These are phyloP conservation scores for Zygaena filipendulae DNA, from an alignment of 2,888 invertebrate genomes.

Conservation along the genomic window DNA sequence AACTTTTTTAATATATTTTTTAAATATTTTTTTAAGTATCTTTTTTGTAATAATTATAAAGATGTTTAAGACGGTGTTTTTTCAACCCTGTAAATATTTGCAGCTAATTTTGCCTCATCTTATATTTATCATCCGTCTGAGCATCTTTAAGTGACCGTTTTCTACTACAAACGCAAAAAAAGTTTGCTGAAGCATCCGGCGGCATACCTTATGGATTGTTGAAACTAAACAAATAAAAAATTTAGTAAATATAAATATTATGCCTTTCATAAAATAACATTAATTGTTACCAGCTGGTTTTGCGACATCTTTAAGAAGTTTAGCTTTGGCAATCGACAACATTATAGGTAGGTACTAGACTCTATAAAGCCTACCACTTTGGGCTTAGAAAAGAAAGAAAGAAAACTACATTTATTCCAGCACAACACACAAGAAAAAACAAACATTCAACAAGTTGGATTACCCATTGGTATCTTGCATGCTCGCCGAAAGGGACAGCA, in stretches of 20 bases:
- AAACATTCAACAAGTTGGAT: no score
- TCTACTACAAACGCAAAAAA: constrained; percentile 42
- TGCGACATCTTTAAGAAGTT: constrained; percentile 30
- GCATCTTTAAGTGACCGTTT: constrained; percentile 41
- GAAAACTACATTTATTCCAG: no score
- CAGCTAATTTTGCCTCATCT: no score
- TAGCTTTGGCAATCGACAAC: constrained; percentile 30
- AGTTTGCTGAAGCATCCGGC: constrained; percentile 34
- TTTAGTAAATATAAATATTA: constrained; percentile 1
- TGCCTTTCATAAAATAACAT: no score
- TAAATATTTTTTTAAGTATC: no score
- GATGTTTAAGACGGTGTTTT: no score
- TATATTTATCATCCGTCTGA: constrained; percentile 37
- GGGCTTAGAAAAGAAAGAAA: constrained; percentile 32
- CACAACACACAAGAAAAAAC: no score
- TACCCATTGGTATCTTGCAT: no score
- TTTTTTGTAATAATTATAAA: no score
- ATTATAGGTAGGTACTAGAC: constrained; percentile 40
- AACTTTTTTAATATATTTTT: no score
- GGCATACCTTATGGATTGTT: constrained; percentile 46
- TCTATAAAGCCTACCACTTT: constrained; percentile 39
- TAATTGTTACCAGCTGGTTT: constrained; percentile 28
- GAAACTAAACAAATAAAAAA: constrained; percentile 6
- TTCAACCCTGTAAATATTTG: no score
- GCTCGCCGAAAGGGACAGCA: no score